Evolutionary conservation across 1,140 invertebrate species (phyloP).

Genomic region (Hyposmocoma kahamanoa): DNA sequence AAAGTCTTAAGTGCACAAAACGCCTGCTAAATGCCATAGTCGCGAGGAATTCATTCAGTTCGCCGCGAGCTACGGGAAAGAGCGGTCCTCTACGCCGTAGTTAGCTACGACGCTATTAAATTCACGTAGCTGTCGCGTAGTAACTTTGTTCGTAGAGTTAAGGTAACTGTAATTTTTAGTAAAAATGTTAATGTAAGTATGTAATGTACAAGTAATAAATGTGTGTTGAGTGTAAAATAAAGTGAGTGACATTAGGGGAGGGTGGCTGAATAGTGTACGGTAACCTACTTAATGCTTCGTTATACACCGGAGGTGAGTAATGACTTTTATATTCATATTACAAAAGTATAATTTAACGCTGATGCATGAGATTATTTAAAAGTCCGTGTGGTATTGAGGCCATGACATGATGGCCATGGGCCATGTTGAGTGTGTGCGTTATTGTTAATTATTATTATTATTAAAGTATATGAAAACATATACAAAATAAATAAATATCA

Average conservation of each 20-base stretch:
- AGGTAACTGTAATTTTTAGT: neutral
- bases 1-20: slow-evolving; percentile 33
- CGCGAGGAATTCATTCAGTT: slow-evolving; percentile 32
- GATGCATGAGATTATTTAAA: too few relatives aligned
- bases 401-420: too few relatives aligned
- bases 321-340: slow-evolving; percentile 26
- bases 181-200: neutral
- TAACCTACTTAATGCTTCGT: slow-evolving; percentile 50
- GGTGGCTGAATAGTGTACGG: slow-evolving; percentile 40
- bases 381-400: too few relatives aligned
- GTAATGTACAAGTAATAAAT: neutral
- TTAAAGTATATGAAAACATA: too few relatives aligned
- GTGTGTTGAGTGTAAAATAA: slow-evolving; percentile 15
- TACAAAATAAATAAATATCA: too few relatives aligned
- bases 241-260: slow-evolving; percentile 27
- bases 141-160: neutral
- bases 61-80: slow-evolving; percentile 32
- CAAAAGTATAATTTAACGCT: neutral
- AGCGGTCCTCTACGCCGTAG: slow-evolving; percentile 36
- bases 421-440: too few relatives aligned
- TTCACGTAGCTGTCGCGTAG: neutral
- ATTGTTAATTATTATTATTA: too few relatives aligned
- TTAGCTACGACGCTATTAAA: slow-evolving; percentile 3
- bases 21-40: slow-evolving; percentile 23
- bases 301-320: slow-evolving; percentile 47